A percentile compares a stretch with the other conserved stretches of the same genome.
phyloP scores from a whole-genome alignment of 2,888 invertebrate genomes.

The Nematopogon swammerdamellus region DNA sequence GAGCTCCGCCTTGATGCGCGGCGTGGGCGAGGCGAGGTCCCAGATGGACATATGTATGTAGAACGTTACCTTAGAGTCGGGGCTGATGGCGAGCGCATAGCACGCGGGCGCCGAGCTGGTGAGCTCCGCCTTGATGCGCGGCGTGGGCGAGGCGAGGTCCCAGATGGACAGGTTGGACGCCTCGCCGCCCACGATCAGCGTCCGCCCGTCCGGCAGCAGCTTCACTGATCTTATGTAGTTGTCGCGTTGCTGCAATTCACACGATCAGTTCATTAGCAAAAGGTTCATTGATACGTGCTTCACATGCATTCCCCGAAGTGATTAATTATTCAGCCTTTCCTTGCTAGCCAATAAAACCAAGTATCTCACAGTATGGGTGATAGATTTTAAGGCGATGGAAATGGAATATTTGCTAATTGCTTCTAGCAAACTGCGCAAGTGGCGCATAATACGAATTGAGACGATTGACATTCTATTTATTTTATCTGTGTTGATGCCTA shows the following conservation, averaged over 20 bases:
- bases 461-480: too few species aligned
- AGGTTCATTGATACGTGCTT: too few species aligned
- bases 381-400: too few species aligned
- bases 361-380: too few species aligned
- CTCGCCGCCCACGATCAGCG: constrained; percentile 95
- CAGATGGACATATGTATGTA: neutral
- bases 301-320: too few species aligned
- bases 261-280: too few species aligned
- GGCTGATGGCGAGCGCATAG: constrained; percentile 95
- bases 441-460: too few species aligned
- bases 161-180: constrained; percentile 93
- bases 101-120: constrained; percentile 94
- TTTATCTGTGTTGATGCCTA: too few species aligned
- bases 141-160: constrained; percentile 90
- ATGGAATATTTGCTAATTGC: too few species aligned
- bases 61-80: constrained; percentile 75
- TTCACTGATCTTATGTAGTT: constrained; percentile 93
- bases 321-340: too few species aligned
- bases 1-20: constrained; percentile 88
- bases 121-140: constrained; percentile 88
- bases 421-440: too few species aligned
- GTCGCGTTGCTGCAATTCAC: constrained; percentile 73
- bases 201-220: constrained; percentile 88
- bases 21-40: constrained; percentile 43
- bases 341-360: too few species aligned